Evolutionary conservation across 1,140 invertebrate genomes (phyloP), one percentile per base, ranked within the genome.

Genomic region (Pararge aegeria): DNA sequence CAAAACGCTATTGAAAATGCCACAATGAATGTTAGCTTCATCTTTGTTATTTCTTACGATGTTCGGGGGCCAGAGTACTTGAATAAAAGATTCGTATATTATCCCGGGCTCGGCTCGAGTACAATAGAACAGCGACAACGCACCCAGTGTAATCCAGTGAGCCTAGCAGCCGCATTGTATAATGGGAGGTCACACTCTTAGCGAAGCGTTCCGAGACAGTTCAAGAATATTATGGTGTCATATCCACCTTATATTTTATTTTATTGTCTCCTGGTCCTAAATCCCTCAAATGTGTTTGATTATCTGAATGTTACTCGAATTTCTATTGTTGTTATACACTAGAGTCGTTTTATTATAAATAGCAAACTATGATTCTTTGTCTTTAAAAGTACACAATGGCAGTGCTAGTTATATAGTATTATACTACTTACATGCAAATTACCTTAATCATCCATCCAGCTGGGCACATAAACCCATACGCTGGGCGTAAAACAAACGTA

Each of bases 71-170:
- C 74, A 78, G 74, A 71, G 81, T 78, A 87, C 80, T 84, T 89
- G 84, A 89, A 89, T 89, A 87, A 87, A 87, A 89, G 84, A 89
- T 89, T 83, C 73, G 77, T 82, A 80, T 80, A 85, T 87, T 84
- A 86, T 87, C 71, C 80, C 67, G 59, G 66, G 61, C 76, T 75
- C 60, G 68, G 54, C 55, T 66, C 29, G 63, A 75, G 66, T 68
- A 87, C 83, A 87, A 87, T 87, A 54, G 80, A 66, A 66, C 56
- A 72, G 64, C 77, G 77, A 79, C 79, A 79, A 83, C 73, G 70
- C 78, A 86, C 68, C 70, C 70, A 71, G 70, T 63, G 54, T 63
- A 63, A 57, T 63, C 51, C 61, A 52, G 59, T 34, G 59, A 61
- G 67, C 68, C 72, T 75, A 66, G 67, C 60, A 55, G 60, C 67